phyloP scores from a whole-genome alignment of 2,113 vertebrate species.

The Glaucidium brasilianum region DNA sequence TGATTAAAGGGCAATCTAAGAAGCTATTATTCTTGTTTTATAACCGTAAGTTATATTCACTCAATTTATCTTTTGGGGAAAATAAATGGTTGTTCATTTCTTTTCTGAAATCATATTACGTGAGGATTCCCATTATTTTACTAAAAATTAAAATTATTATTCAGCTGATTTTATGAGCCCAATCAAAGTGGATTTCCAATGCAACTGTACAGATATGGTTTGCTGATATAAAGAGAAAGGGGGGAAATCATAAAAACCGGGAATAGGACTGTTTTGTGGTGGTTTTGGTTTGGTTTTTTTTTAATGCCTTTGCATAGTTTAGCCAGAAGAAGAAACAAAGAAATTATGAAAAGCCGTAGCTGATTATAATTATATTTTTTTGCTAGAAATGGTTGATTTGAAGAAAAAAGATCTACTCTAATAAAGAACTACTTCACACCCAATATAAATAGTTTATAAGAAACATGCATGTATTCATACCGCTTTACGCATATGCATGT shows the following conservation, averaged over 20 bases:
- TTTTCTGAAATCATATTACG: slow-evolving; percentile 72
- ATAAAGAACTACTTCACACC: slow-evolving; percentile 6
- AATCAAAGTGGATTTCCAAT: slow-evolving; percentile 20
- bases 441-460: background rate
- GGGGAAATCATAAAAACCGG: background rate
- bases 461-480: slow-evolving; percentile 22
- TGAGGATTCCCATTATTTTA: slow-evolving; percentile 60
- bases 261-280: background rate
- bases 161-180: slow-evolving; percentile 40
- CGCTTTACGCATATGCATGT: background rate
- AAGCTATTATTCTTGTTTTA: slow-evolving; percentile 87
- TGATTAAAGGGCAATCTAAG: slow-evolving; percentile 91
- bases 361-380: background rate
- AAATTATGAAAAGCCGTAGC: background rate
- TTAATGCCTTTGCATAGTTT: background rate
- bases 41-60: slow-evolving; percentile 84
- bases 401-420: background rate
- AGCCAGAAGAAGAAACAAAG: slow-evolving; percentile 3
- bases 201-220: background rate
- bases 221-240: background rate
- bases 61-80: slow-evolving; percentile 82
- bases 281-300: background rate
- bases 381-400: background rate
- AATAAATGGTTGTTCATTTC: slow-evolving; percentile 79
- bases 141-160: slow-evolving; percentile 52